Percentiles rank a stretch among this genome's conserved stretches.
Evolutionary conservation across 2,888 invertebrate genomes (phyloP).

Genomic region (Hypomecis atomaria): DNA sequence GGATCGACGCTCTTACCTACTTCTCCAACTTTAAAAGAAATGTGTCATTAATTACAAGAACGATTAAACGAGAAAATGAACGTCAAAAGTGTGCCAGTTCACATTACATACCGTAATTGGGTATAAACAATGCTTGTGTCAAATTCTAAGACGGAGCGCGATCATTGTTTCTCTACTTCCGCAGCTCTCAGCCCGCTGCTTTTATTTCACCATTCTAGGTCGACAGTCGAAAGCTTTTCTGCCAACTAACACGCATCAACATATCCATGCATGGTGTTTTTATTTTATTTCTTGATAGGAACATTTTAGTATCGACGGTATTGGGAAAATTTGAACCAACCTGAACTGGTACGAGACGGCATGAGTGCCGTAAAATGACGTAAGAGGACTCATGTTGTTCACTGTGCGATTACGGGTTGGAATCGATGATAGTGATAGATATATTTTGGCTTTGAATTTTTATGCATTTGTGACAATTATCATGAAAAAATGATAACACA

Average conservation of each 20-base stretch:
- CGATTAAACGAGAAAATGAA: slow-evolving; percentile 33
- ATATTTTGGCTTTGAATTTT: not conserved
- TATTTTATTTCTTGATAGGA: too few relatives aligned
- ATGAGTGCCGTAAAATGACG: too few relatives aligned
- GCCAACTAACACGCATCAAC: slow-evolving; percentile 16
- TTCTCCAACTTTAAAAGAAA: not conserved
- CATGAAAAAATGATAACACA: too few relatives aligned
- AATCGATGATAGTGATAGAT: not conserved
- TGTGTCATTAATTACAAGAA: slow-evolving; percentile 11
- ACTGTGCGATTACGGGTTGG: too few relatives aligned
- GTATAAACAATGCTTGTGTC: slow-evolving; percentile 44
- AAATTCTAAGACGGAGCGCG: slow-evolving; percentile 42
- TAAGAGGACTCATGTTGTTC: too few relatives aligned
- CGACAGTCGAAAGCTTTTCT: slow-evolving; percentile 32
- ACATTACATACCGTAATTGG: slow-evolving; percentile 44
- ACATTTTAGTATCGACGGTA: too few relatives aligned
- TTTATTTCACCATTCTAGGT: slow-evolving; percentile 38
- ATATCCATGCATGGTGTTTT: not conserved
- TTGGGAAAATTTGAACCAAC: too few relatives aligned
- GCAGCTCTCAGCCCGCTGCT: slow-evolving; percentile 34
- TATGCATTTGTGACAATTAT: too few relatives aligned
- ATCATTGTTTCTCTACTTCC: slow-evolving; percentile 45
- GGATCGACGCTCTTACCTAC: not conserved
- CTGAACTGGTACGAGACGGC: too few relatives aligned
- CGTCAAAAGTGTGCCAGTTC: slow-evolving; percentile 41